These are phyloP conservation scores for Drosophila arizonae DNA, from an alignment of 1,140 invertebrate genomes.

Conservation along the genomic window DNA sequence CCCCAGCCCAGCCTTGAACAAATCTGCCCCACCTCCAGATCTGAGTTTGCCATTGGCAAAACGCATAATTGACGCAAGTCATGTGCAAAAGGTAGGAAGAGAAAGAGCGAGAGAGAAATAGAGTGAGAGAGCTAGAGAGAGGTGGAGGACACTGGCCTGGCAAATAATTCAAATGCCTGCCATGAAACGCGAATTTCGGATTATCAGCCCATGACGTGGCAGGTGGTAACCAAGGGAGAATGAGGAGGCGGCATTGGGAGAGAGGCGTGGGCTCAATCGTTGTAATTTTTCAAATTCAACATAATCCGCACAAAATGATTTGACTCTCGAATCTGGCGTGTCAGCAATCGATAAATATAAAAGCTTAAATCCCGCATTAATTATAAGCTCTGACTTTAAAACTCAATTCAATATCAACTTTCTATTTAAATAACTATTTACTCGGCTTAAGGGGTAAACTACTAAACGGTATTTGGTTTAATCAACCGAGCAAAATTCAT, in stretches of 20 bases:
- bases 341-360: slow-evolving; percentile 23
- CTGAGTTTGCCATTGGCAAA: slow-evolving; percentile 25
- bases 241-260: not conserved
- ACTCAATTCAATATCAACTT: not conserved
- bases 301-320: slow-evolving; percentile 16
- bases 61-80: slow-evolving; percentile 68
- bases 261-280: not conserved
- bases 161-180: slow-evolving; percentile 58
- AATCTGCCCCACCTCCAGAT: not conserved
- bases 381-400: not conserved
- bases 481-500: not conserved
- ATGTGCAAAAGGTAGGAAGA: slow-evolving; percentile 30
- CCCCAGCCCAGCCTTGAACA: not conserved
- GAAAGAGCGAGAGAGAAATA: no score
- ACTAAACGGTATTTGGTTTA: not conserved
- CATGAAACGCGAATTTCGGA: slow-evolving; percentile 29
- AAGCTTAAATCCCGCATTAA: slow-evolving; percentile 9
- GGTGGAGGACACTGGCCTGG: not conserved
- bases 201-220: slow-evolving; percentile 29
- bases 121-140: not conserved
- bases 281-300: slow-evolving; percentile 18
- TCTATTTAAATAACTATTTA: no score
- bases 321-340: slow-evolving; percentile 13
- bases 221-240: slow-evolving; percentile 5
- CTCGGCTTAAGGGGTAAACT: not conserved